Conservation (phyloP, 1,140 invertebrate genomes). For the Sipha flava region DNA sequence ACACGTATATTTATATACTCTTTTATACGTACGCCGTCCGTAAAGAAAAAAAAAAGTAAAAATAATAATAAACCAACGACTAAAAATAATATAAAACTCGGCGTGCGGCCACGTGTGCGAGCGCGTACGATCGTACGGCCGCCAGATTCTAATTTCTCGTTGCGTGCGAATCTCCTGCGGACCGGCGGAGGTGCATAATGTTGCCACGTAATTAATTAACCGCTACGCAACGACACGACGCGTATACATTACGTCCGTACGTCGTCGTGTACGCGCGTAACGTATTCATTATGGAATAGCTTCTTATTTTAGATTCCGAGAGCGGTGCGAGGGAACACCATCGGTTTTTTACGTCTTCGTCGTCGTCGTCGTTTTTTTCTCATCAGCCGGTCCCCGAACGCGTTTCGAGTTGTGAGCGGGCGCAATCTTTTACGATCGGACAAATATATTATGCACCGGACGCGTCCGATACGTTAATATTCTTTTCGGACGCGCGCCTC, state of each 20-base stretch:
- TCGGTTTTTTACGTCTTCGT: neutral
- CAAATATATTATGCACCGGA: neutral
- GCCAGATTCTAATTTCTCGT: constrained; percentile 21
- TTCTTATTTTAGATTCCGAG: neutral
- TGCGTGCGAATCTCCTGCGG: neutral
- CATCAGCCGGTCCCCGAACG: too few relatives aligned
- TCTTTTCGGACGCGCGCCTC: neutral
- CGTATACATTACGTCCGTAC: neutral
- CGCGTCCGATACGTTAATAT: neutral
- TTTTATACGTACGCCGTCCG: too few relatives aligned
- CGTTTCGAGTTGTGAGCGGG: too few relatives aligned
- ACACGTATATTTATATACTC: too few relatives aligned
- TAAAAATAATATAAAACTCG: neutral
- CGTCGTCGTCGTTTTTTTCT: neutral
- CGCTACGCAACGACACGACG: neutral
- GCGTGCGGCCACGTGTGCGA: neutral
- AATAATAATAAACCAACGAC: constrained; percentile 8
- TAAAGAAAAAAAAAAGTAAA: neutral
- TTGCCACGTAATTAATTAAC: constrained; percentile 20
- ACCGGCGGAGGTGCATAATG: neutral
- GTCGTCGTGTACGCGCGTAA: too few relatives aligned
- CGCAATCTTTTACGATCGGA: too few relatives aligned
- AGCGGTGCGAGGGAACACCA: too few relatives aligned
- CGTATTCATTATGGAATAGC: constrained; percentile 3
- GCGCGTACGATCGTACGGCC: neutral